Base-by-base conservation (phyloP, 1,140 invertebrate species). In the Mamestra configurata region DNA sequence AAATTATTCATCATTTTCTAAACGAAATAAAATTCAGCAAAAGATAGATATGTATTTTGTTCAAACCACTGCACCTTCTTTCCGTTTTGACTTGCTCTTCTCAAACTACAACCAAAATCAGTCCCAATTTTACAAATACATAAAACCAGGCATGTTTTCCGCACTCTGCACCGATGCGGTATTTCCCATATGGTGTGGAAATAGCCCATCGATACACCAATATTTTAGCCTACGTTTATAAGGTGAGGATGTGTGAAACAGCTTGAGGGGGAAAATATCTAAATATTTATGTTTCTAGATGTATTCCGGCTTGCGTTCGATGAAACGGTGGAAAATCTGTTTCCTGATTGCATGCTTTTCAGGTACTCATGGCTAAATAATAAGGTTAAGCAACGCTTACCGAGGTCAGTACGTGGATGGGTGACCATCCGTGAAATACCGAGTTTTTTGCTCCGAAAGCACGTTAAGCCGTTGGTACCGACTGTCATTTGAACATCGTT, bases 241-340 rank as follows among this genome's bases (percentile, higher is more conserved):
- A 66, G 61, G 61, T 66, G 61, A 22, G 35, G 18, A 66, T 66
- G n/a, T 57, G 22, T 4, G 24, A 57, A 57, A 57, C 11, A 15
- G 22, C 11, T 57, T 57, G 53, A 49, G 43, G 43, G 55, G 35
- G 27, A 40, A 40, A 40, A 66, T 66, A 40, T 66, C 35, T 43
- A 40, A 66, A 66, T 66, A 66, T 66, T 40, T 20, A 11, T 66
- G 10, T 66, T 43, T 66, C 10, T 40, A 13, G 18, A 10, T 20
- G 11, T 18, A 8, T 11, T 13, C 1, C 5, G 18, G 8, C 6
- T 35, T 1, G 57, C 27, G 18, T 5, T 20, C 4, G n/a, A 3
- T 20, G 8, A 66, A 22, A 22, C 7, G 3, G 20, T 15, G 51
- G 10, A 55, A 55, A 51, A 4, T 8, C 13, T 13, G 15, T 57